Evolutionary conservation across 2,113 vertebrate genomes (phyloP), one percentile per base, ranked within the genome.

Genomic region (Bucco capensis): DNA sequence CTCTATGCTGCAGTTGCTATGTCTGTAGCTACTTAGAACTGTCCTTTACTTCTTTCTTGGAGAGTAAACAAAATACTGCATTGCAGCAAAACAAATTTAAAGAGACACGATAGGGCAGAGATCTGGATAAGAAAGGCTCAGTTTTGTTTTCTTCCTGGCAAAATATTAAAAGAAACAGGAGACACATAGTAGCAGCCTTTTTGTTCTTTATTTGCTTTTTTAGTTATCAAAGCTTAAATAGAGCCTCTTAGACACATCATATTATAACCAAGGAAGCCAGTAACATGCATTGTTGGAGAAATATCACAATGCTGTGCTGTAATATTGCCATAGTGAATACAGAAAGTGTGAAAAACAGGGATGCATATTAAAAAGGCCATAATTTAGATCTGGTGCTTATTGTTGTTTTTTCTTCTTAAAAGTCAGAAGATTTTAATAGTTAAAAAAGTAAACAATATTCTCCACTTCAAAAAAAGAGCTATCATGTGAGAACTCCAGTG

Each of bases 41-140:
- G 60, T 90, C 95, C 94, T 94, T 78, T 53, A 73, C 57, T 33
- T 90, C 79, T 89, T 95, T 97, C 81, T 94, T 92, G 61, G 86
- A 87, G 57, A 90, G 89, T 72, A 78, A 95, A 91, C 89, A 90
- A 96, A 93, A 96, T 89, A 85, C 97, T 97, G 96, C 97, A 97
- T 83, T 97, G 97, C 97, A 95, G 91, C 83, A 95, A 92, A 95
- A 72, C 54, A 91, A 85, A 83, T 94, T 93, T 92, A 73, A 77
- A 80, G 82, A 97, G 88, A 72, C 79, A 91, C 11, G 17, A 65
- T 87, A 95, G 74, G 86, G 60, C 57, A 93, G 90, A 94, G 90
- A 81, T 89, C 79, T 83, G 77, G 49, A 69, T 84, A 92, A 92
- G 77, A 75, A 90, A 83, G 28, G 30, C 42, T 94, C 27, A 11